Evolutionary conservation across 1,140 invertebrate species (phyloP).

Genomic region (Penaeus japonicus): DNA sequence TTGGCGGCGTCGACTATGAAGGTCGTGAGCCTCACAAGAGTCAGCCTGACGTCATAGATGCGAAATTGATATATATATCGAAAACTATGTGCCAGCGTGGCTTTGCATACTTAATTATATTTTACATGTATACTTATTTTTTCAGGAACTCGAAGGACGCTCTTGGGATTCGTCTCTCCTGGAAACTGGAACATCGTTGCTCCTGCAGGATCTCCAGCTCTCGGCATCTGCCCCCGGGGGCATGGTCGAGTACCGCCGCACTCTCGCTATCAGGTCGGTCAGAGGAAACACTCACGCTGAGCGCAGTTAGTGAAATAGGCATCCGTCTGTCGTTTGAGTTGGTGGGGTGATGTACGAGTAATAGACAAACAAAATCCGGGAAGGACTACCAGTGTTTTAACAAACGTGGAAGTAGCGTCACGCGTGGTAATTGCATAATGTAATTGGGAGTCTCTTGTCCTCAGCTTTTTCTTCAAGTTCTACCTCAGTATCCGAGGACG

Average conservation of each 20-base stretch:
- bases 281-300: not conserved
- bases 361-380: too few relatives aligned
- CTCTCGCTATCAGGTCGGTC: slow-evolving; percentile 73
- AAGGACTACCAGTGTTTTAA: too few relatives aligned
- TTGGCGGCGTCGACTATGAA: slow-evolving; percentile 75
- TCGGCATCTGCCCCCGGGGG: slow-evolving; percentile 84
- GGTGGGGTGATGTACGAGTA: too few relatives aligned
- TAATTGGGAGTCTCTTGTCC: too few relatives aligned
- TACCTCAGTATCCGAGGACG: slow-evolving; percentile 76
- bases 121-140: too few relatives aligned
- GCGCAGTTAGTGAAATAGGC: not conserved
- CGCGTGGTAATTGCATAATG: too few relatives aligned
- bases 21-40: slow-evolving; percentile 29
- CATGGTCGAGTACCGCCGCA: slow-evolving; percentile 83
- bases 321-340: too few relatives aligned
- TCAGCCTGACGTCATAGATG: too few relatives aligned
- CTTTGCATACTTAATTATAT: too few relatives aligned
- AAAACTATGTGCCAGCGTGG: too few relatives aligned
- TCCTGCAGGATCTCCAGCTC: slow-evolving; percentile 80
- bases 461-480: slow-evolving; percentile 90
- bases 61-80: too few relatives aligned
- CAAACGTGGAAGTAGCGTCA: too few relatives aligned
- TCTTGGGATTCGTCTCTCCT: slow-evolving; percentile 78
- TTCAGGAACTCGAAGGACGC: slow-evolving; percentile 62
- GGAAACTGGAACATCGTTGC: slow-evolving; percentile 70